These are phyloP conservation scores for Punctoribates punctum DNA, from an alignment of 2,888 invertebrate genomes.

Conservation along the genomic window DNA sequence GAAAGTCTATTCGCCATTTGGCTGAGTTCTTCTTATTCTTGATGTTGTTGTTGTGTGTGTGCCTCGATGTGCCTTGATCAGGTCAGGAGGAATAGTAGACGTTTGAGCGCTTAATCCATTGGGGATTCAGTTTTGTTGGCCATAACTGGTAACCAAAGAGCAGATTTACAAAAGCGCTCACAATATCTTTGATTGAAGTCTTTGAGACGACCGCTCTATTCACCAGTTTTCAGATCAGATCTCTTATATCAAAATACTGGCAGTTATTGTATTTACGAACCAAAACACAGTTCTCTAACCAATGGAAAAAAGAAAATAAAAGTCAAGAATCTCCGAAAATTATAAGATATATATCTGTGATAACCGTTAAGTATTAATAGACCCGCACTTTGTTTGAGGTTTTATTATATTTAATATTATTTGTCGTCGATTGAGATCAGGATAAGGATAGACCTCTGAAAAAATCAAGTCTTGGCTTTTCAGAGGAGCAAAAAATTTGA, in stretches of 20 bases:
- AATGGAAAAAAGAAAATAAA: not conserved
- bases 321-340: not conserved
- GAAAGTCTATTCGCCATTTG: too few relatives aligned
- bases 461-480: not conserved
- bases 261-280: too few relatives aligned
- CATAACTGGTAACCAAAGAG: conserved; percentile 25
- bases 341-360: not conserved
- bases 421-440: not conserved
- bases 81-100: conserved; percentile 4
- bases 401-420: conserved; percentile 9
- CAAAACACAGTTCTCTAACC: too few relatives aligned
- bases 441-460: not conserved
- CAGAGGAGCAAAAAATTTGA: not conserved
- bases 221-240: too few relatives aligned
- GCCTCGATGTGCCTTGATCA: too few relatives aligned
- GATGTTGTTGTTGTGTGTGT: not conserved
- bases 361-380: conserved; percentile 16
- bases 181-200: conserved; percentile 13
- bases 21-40: not conserved
- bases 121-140: conserved; percentile 1
- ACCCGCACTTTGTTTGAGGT: not conserved
- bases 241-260: too few relatives aligned
- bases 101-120: conserved; percentile 19
- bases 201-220: not conserved
- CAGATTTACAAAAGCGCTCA: conserved; percentile 10